Base-by-base conservation (phyloP, 1,140 invertebrate genomes). In the Scaptodrosophila lebanonensis region DNA sequence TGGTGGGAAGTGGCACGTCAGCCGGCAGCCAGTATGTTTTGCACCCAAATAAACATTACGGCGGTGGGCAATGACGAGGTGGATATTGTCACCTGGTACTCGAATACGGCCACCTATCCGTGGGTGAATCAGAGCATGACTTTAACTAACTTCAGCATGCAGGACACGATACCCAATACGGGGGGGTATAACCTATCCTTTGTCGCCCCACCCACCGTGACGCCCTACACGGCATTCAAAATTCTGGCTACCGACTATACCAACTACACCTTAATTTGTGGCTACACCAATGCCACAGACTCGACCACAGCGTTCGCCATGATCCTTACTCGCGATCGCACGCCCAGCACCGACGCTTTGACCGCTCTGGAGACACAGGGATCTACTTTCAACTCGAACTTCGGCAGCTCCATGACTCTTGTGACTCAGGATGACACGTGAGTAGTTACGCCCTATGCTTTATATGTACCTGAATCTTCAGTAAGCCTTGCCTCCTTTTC, bases 71-170 rank as follows among this genome's bases (percentile, higher is more conserved):
- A 33, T 0, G 17, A 68, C 7, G 54, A 72, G 57, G 61, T 84
- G 1, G 15, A 33, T 1, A 82, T 84, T n/a, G 36, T 50, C 3
- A 76, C 71, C 1, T 82, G 70, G 2, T 84, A 84, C 32, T 61
- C 60, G 8, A 65, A 76, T 3, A 61, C 64, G 0, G 17, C 33
- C 1, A 13, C 18, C 1, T 84, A 66, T 49, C 82, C 73, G 0
- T 84, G 70, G 70, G 75, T 84, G 1, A 84, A 84, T 54, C 75
- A 82, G 38, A 84, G 67, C 15, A 84, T 84, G 75, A 75, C 70
- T 16, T n/a, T n/a, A n/a, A 53, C 82, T 11, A 84, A 68, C 2
- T 4, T 82, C 12, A 66, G 61, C 0, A 42, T 54, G 12, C 8
- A 4, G 0, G 43, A 67, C 17, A 12, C 7, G 0, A 29, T 36